Conservation (phyloP, 2,888 invertebrate genomes). For the Elysia crispata region DNA sequence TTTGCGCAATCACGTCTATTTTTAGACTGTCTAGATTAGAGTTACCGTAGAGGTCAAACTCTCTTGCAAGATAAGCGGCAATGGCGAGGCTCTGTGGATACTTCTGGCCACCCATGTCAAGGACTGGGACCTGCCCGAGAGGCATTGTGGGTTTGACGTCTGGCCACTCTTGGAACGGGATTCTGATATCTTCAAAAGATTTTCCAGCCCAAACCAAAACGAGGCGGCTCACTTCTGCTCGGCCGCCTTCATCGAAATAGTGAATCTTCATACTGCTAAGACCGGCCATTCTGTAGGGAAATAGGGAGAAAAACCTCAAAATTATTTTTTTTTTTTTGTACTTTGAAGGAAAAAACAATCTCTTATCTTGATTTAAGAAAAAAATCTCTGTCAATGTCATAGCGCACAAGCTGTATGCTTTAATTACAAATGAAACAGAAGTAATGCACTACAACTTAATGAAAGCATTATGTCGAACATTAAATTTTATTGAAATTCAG, state of each 20-base stretch:
- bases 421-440: too few species aligned
- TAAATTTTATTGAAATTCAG: too few species aligned
- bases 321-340: too few species aligned
- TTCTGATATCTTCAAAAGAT: conserved; percentile 24
- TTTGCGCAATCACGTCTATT: conserved; percentile 26
- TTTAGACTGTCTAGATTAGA: conserved; percentile 21
- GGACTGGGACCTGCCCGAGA: conserved; percentile 42
- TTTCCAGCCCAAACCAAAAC: conserved; percentile 32
- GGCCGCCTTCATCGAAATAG: conserved; percentile 23
- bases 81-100: conserved; percentile 42
- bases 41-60: conserved; percentile 41
- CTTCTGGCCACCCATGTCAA: conserved; percentile 42
- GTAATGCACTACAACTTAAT: too few species aligned
- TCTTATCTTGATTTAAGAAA: too few species aligned
- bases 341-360: too few species aligned
- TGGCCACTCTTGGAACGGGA: conserved; percentile 12
- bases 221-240: conserved; percentile 27
- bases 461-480: too few species aligned
- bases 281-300: conserved; percentile 20
- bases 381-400: too few species aligned
- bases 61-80: conserved; percentile 36
- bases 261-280: conserved; percentile 3
- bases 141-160: conserved; percentile 37
- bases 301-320: neutral
- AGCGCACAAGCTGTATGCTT: too few species aligned